phyloP scores from a whole-genome alignment of 2,888 invertebrate species.

The Masnerella sp. region DNA sequence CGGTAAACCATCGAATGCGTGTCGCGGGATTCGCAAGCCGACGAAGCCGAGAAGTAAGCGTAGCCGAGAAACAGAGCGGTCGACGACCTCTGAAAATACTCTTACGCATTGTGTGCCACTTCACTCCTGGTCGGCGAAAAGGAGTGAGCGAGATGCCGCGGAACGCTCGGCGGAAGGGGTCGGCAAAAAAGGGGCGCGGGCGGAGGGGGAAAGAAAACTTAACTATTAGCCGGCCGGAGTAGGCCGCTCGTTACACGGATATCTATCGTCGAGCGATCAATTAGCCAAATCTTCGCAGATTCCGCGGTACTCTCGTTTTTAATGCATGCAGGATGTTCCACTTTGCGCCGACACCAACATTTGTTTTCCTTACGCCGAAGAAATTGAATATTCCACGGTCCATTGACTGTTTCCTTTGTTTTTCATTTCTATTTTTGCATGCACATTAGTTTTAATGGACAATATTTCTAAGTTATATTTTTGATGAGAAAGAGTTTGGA shows the following conservation, averaged over 20 bases:
- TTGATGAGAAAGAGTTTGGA: too few relatives aligned
- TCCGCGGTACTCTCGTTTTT: constrained; percentile 60
- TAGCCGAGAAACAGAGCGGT: constrained; percentile 63
- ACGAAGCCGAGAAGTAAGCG: constrained; percentile 48
- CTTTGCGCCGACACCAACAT: constrained; percentile 32
- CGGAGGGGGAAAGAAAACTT: constrained; percentile 30
- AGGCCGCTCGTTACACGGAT: constrained; percentile 56
- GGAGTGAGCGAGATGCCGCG: constrained; percentile 39
- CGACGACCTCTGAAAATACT: constrained; percentile 67
- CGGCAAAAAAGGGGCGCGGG: constrained; percentile 11
- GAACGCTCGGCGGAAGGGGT: constrained; percentile 1
- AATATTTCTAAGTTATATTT: too few relatives aligned
- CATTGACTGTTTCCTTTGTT: constrained; percentile 41
- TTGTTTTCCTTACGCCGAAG: constrained; percentile 49
- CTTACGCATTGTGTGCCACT: constrained; percentile 70
- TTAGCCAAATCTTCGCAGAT: constrained; percentile 52
- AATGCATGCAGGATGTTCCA: constrained; percentile 52
- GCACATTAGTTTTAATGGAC: too few relatives aligned
- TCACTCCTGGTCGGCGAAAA: constrained; percentile 66
- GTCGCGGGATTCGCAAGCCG: constrained; percentile 57
- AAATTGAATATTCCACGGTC: constrained; percentile 42
- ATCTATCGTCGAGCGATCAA: constrained; percentile 47
- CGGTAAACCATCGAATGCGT: constrained; percentile 45
- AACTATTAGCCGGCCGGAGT: constrained; percentile 56
- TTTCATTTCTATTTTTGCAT: constrained; percentile 8